Conservation (phyloP, 2,797 vertebrate genomes). For the Gallirallus australis region DNA sequence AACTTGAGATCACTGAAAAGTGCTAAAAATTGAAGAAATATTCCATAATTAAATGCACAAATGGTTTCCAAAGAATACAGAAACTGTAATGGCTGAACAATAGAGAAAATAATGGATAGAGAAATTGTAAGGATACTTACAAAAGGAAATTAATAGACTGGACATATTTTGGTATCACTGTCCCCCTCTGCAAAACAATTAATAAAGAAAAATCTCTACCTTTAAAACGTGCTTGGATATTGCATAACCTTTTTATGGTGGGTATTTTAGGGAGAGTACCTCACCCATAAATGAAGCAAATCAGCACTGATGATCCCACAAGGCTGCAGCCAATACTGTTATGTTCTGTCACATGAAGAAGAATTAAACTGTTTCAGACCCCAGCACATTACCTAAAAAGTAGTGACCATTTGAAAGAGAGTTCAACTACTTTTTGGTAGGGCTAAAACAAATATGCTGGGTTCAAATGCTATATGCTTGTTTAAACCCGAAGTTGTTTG, state of each 20-base stretch:
- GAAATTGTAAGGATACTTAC: not conserved
- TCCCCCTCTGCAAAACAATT: fast-evolving
- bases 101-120: not conserved
- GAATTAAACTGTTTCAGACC: not conserved
- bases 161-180: not conserved
- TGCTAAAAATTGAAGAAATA: not conserved
- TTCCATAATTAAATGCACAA: not conserved
- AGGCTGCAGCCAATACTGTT: not conserved
- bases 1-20: not conserved
- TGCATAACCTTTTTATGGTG: not conserved
- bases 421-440: not conserved
- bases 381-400: not conserved
- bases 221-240: not conserved
- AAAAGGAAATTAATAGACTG: not conserved
- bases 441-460: not conserved
- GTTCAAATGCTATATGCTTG: not conserved
- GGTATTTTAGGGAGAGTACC: not conserved
- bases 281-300: not conserved
- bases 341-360: not conserved
- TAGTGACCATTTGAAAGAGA: not conserved
- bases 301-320: not conserved
- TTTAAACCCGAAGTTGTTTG: not conserved
- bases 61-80: not conserved
- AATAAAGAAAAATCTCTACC: not conserved
- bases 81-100: not conserved